Percentiles rank a stretch among this genome's conserved stretches.
Conservation (phyloP, 2,888 invertebrate species). For the Noctua comes region DNA sequence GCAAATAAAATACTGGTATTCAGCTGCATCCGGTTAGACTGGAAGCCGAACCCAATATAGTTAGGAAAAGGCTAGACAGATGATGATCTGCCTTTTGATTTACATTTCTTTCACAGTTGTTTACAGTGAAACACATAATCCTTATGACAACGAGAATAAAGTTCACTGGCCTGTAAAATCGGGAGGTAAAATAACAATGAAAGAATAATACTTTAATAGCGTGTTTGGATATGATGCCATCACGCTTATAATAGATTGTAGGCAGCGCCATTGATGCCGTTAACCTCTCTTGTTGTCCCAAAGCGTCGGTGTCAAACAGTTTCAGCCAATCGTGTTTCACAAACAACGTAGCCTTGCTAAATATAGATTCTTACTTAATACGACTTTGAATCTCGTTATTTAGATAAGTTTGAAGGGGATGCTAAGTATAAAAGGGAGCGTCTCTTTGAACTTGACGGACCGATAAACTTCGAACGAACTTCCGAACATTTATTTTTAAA, state of each 20-base stretch:
- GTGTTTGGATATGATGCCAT: not conserved
- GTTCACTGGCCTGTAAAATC: not conserved
- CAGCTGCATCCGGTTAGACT: too few relatives aligned
- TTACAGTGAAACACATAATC: not conserved
- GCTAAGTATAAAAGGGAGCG: slow-evolving; percentile 30
- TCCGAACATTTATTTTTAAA: slow-evolving; percentile 27
- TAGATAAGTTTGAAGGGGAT: slow-evolving; percentile 20
- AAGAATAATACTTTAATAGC: not conserved
- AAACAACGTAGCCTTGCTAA: not conserved
- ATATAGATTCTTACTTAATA: slow-evolving; percentile 22
- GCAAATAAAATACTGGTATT: too few relatives aligned
- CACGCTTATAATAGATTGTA: slow-evolving; percentile 16
- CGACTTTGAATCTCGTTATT: slow-evolving; percentile 22
- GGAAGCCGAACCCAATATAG: too few relatives aligned
- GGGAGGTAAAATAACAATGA: not conserved
- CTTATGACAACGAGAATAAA: not conserved
- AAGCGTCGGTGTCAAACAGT: not conserved
- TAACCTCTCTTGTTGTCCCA: slow-evolving; percentile 8
- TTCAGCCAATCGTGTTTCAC: slow-evolving; percentile 3
- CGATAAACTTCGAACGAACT: slow-evolving; percentile 44
- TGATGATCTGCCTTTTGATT: not conserved
- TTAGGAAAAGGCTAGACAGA: too few relatives aligned
- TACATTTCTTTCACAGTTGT: not conserved
- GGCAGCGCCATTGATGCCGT: not conserved
- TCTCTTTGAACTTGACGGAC: slow-evolving; percentile 33